Evolutionary conservation across 2,888 invertebrate species (phyloP), one percentile per base, ranked within the genome.

Genomic region (Leptopilina syphax): DNA sequence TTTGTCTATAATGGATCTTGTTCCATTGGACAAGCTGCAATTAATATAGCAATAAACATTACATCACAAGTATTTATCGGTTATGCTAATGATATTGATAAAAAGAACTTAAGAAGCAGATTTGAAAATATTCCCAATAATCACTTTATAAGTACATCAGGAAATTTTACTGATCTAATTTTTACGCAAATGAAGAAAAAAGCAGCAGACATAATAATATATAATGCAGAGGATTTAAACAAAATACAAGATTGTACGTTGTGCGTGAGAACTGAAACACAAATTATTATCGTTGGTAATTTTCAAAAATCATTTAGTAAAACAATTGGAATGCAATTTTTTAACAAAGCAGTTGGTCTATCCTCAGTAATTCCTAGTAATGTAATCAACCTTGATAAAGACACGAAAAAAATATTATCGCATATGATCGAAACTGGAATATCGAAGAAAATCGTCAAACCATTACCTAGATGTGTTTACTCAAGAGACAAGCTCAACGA

Each of bases 151-250:
- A 60, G 78, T n/a, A 27, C 18, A 68, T 47, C 4, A 50, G 27
- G 92, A 97, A 95, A 2, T 0, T 98, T 98, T 8, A 94, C 87
- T 96, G 97, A 90, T 93, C 95, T 0, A 96, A 98, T 0, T 79
- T 93, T 95, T 84, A 93, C 93, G 65, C 90, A 88, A 34, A 94
- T 93, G 0, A 87, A 91, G 57, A 94, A 94, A 10, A 90, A 91
- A 86, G 93, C 94, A 77, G 94, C 94, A 3, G 93, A 94, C 87
- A 92, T 98, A 80, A 96, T 98, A 0, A 93, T 98, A 18, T 66
- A 81, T 7, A 81, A 78, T 70, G 68, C 79, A 47, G 93, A 95
- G 88, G 68, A 68, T 79, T 93, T 95, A 84, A 96, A 94, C 0
- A 90, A 88, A 44, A 93, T 93, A 0, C 87, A 91, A 57, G 95